Base-by-base conservation (phyloP, 1,140 invertebrate genomes). In the Diorhabda carinulata region DNA sequence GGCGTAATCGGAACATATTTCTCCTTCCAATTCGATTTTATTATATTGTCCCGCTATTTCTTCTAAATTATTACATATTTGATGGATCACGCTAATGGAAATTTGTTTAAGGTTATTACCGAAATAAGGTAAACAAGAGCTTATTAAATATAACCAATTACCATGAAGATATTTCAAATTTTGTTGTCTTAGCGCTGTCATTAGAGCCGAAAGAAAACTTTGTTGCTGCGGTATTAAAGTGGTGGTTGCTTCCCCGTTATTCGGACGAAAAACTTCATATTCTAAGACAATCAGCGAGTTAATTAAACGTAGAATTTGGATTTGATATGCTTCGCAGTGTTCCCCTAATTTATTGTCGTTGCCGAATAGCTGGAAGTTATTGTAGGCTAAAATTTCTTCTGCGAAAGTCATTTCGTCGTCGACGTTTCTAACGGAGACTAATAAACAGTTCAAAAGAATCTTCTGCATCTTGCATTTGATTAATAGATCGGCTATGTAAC, bases 401-500 rank as follows among this genome's bases (percentile, higher is more conserved):
- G 93, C 92, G 74, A 95, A 90, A 2, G 90, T 91, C 58, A 82
- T 79, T 64, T 85, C 83, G 58, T 84, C 82, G 63, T 79, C 81
- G 68, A 82, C 83, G 73, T 80, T 82, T 64, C 83, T 84, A 3
- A 95, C 92, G 42, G 89, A 91, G 5, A 92, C 90, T 8, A 94
- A 84, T 42, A 95, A 82, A 80, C 92, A 94, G 79, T 95, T 92
- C 47, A 97, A 83, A 43, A 94, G 83, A n/a, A 93, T 90, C 80
- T 95, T 95, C 82, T 96, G 94, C 42, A 96, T 86, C 82, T 95
- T 95, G 77, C 92, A 93, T 69, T 92, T 88, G 1, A 86, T 85
- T 70, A 97, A 81, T 68, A 96, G 81, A 81, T 95, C 92, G 63
- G 88, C 88, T 45, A 97, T 89, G 79, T 94, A 96, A 68, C 87